Evolutionary conservation across 30 jellyfish, hydroid and myxozoan species (phyloP).

Genomic region (Cassiopea andromeda): DNA sequence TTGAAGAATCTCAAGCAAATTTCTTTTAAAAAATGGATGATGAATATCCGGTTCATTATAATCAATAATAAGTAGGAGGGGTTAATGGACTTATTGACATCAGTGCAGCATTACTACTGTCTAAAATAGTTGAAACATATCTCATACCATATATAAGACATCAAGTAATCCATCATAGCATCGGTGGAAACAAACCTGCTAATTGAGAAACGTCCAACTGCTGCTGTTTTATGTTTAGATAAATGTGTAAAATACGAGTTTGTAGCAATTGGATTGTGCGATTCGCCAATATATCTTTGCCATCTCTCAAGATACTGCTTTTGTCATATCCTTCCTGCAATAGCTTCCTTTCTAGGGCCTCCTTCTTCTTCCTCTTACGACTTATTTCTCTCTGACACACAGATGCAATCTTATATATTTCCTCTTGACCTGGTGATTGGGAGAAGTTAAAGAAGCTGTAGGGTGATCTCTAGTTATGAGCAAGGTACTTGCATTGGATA

Average conservation of each 20-base stretch:
- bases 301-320: conserved; percentile 1
- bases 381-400: neutral
- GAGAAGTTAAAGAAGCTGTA: neutral
- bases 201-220: conserved; percentile 14
- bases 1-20: conserved; percentile 3
- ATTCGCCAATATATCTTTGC: conserved; percentile 4
- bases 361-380: neutral
- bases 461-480: neutral
- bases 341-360: conserved; percentile 6
- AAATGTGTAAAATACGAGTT: conserved; percentile 28
- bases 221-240: conserved; percentile 34
- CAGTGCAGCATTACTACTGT: neutral
- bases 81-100: neutral
- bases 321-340: conserved; percentile 13
- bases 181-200: conserved; percentile 1
- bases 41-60: neutral
- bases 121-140: neutral
- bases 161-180: neutral
- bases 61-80: neutral
- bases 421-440: conserved; percentile 31
- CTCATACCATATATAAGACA: neutral
- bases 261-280: conserved; percentile 20
- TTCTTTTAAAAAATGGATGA: neutral
- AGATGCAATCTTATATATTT: conserved; percentile 4
- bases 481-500: neutral